Percentiles rank a stretch among this genome's conserved stretches.
Conservation (phyloP, 2,797 vertebrate genomes). For the Notolabrus celidotus region DNA sequence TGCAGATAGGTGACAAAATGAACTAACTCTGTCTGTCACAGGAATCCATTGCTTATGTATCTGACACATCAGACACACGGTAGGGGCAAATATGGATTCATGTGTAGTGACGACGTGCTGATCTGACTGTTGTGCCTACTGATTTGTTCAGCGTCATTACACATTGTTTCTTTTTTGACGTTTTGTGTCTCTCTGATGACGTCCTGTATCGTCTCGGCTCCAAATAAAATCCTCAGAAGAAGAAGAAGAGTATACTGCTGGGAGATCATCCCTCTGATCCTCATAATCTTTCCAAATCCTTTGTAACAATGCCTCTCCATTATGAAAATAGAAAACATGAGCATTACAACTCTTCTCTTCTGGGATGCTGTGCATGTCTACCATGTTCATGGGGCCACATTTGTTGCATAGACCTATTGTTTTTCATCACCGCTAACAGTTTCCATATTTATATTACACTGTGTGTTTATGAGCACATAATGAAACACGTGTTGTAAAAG, state of each 20-base stretch:
- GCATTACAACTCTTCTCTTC: conserved; percentile 47
- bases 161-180: conserved; percentile 9
- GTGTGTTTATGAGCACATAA: conserved; percentile 60
- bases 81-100: too few relatives aligned
- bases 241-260: conserved; percentile 44
- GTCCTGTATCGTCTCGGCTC: conserved; percentile 25
- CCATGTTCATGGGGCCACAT: conserved; percentile 19
- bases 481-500: conserved; percentile 68
- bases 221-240: conserved; percentile 45
- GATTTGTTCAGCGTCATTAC: neutral
- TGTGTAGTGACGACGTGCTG: too few relatives aligned
- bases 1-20: too few relatives aligned
- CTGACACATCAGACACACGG: too few relatives aligned
- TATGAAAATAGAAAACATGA: conserved; percentile 63
- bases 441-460: conserved; percentile 59
- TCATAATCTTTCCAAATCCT: conserved; percentile 69
- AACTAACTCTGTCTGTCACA: too few relatives aligned
- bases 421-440: conserved; percentile 46
- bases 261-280: conserved; percentile 73
- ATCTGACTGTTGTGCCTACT: neutral
- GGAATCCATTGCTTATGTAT: too few relatives aligned
- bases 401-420: conserved; percentile 33
- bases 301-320: conserved; percentile 56
- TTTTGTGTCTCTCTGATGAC: conserved; percentile 18
- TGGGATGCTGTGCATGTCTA: conserved; percentile 17